A percentile compares a stretch with the other conserved stretches of the same genome.
Conservation (phyloP, 2,888 invertebrate genomes). For the Ypsolopha sequella region DNA sequence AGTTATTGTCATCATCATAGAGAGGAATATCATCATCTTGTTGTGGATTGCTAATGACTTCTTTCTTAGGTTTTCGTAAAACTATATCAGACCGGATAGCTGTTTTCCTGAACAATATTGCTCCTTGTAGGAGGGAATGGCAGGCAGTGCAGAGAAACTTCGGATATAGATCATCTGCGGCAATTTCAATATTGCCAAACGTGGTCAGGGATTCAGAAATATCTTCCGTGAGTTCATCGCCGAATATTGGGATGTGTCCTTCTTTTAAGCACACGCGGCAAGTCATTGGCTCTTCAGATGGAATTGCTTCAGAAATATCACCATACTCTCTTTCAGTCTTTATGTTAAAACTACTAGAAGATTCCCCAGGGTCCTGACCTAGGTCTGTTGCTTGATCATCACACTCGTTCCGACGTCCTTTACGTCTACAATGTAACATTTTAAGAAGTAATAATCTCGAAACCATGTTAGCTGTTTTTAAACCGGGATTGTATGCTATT, state of each 20-base stretch:
- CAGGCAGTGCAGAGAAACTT: constrained; percentile 46
- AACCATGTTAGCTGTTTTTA: constrained; percentile 22
- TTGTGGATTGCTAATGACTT: constrained; percentile 6
- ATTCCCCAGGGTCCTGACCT: neutral
- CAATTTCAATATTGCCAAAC: constrained; percentile 36
- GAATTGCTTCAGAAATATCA: neutral
- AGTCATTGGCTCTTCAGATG: neutral
- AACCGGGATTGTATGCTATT: no score
- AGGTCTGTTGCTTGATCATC: neutral
- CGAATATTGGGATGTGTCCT: constrained; percentile 43
- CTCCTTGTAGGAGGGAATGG: constrained; percentile 36
- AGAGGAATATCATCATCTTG: neutral
- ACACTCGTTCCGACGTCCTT: constrained; percentile 5
- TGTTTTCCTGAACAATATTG: constrained; percentile 45
- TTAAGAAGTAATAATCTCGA: constrained; percentile 30
- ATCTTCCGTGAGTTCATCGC: constrained; percentile 19
- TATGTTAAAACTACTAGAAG: neutral
- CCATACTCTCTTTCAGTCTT: neutral
- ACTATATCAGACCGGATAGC: constrained; percentile 38
- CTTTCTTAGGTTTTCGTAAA: constrained; percentile 22
- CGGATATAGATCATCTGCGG: constrained; percentile 33
- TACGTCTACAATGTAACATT: constrained; percentile 31
- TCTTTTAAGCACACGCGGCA: constrained; percentile 52
- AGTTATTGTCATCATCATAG: constrained; percentile 9
- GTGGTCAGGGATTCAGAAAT: constrained; percentile 27